Percentiles rank a stretch among this genome's conserved stretches.
Conservation (phyloP, 2,797 vertebrate species). For the Enteromius afrohamiltoni region DNA sequence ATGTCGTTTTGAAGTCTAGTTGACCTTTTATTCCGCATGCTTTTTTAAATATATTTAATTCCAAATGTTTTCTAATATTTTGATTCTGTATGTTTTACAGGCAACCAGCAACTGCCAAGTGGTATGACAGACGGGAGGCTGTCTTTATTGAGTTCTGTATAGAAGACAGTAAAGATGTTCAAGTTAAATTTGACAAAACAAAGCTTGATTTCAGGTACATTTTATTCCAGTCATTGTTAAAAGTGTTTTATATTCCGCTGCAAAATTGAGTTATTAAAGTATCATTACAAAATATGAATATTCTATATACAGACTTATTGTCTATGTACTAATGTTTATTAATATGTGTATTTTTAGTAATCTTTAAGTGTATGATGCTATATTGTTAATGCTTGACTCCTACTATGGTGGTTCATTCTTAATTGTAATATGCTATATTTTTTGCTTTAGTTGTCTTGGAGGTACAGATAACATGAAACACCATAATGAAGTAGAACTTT, state of each 20-base stretch:
- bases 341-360: not conserved
- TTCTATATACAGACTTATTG: not conserved
- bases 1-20: not conserved
- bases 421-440: slow-evolving; percentile 13
- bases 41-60: not conserved
- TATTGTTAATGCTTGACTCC: not conserved
- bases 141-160: slow-evolving; percentile 96
- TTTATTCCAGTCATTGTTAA: not conserved
- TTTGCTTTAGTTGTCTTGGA: slow-evolving; percentile 73
- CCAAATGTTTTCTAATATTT: not conserved
- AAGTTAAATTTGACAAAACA: slow-evolving; percentile 88
- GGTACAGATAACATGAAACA: slow-evolving; percentile 76
- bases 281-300: not conserved
- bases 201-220: slow-evolving; percentile 90
- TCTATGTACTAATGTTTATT: not conserved
- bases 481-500: slow-evolving; percentile 78
- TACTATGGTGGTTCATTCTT: not conserved
- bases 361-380: not conserved
- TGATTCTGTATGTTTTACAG: slow-evolving; percentile 66
- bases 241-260: not conserved
- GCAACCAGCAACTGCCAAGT: slow-evolving; percentile 93
- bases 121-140: slow-evolving; percentile 95
- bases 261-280: not conserved
- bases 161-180: slow-evolving; percentile 95
- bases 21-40: not conserved